These are phyloP conservation scores for Labrus mixtus DNA, from an alignment of 2,113 vertebrate genomes.

Conservation along the genomic window DNA sequence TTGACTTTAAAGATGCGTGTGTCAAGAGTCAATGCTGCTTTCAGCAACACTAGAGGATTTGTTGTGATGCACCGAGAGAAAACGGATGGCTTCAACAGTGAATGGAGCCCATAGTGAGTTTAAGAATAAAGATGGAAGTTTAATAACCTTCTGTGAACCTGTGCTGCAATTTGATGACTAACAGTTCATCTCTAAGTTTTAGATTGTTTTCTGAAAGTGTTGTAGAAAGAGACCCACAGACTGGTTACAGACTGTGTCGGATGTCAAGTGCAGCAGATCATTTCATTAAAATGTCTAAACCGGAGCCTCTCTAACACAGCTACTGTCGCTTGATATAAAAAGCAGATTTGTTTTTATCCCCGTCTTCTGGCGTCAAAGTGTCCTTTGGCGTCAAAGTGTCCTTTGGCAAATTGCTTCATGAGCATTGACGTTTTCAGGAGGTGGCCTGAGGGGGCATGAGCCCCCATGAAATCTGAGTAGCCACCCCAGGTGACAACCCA, in stretches of 20 bases:
- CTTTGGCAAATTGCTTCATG: background rate
- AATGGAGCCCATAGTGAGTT: constrained; percentile 11
- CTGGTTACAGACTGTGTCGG: background rate
- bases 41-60: constrained; percentile 37
- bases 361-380: background rate
- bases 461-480: no score
- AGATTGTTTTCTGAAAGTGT: background rate
- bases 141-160: constrained; percentile 19
- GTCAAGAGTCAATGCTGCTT: constrained; percentile 31
- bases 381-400: background rate
- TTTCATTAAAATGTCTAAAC: background rate
- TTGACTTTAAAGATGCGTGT: constrained; percentile 36
- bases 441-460: no score
- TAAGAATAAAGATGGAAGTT: constrained; percentile 22
- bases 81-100: constrained; percentile 6
- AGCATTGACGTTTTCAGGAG: background rate
- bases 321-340: background rate
- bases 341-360: background rate
- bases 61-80: constrained; percentile 11
- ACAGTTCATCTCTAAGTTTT: constrained; percentile 43
- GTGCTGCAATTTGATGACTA: background rate
- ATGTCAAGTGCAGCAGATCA: background rate
- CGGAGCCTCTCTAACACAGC: background rate
- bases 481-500: no score
- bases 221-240: background rate